Conservation (phyloP, 2,113 vertebrate genomes). For the Ardeotis arabs region DNA sequence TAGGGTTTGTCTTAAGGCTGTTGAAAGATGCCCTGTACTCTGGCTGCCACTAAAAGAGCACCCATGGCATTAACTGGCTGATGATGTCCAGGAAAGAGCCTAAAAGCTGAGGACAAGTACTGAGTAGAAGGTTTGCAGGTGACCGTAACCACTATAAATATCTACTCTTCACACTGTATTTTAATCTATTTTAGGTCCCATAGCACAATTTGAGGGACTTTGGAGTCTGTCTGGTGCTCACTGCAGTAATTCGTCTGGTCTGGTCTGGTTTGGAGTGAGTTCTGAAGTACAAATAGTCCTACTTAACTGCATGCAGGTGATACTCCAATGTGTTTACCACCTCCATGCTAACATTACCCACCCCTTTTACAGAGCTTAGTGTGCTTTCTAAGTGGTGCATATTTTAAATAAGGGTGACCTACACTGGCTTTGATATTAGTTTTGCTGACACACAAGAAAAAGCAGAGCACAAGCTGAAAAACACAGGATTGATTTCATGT, state of each 20-base stretch:
- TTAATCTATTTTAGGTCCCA: neutral
- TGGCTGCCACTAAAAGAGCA: neutral
- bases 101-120: neutral
- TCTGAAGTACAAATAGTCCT: neutral
- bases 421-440: neutral
- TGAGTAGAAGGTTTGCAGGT: neutral
- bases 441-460: neutral
- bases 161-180: neutral
- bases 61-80: neutral
- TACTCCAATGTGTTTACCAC: neutral
- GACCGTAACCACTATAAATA: neutral
- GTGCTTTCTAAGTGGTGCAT: neutral
- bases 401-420: neutral
- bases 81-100: neutral
- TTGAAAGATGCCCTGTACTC: neutral
- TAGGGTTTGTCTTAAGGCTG: neutral
- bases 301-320: neutral
- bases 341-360: neutral
- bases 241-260: neutral
- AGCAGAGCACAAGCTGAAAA: neutral
- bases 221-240: neutral
- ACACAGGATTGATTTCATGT: constrained; percentile 29
- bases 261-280: neutral
- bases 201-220: neutral
- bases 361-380: neutral